phyloP scores from a whole-genome alignment of 2,797 vertebrate species.

The Thamnophis elegans region DNA sequence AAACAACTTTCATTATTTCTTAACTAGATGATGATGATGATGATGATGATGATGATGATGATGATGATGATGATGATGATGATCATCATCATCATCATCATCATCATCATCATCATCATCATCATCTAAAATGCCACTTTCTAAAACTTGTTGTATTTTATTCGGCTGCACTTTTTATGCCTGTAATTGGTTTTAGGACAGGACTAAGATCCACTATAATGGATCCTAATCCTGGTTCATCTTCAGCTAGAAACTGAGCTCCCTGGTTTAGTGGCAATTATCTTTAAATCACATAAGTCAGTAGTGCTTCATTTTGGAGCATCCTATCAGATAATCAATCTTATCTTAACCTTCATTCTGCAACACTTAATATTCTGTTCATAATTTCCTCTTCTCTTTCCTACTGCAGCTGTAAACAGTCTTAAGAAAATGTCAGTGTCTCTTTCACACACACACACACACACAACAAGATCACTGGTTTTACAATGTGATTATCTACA shows the following conservation, averaged over 20 bases:
- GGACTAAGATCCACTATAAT: not conserved
- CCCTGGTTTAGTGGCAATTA: not conserved
- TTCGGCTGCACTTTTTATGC: not conserved
- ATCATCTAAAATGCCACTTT: not conserved
- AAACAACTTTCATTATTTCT: not conserved
- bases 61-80: not conserved
- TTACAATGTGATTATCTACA: slow-evolving; percentile 42
- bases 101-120: too few relatives aligned
- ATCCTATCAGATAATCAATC: slow-evolving; percentile 38
- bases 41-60: too few relatives aligned
- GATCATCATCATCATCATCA: too few relatives aligned
- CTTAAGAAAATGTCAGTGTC: slow-evolving; percentile 18
- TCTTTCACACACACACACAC: slow-evolving; percentile 40
- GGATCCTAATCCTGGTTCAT: not conserved
- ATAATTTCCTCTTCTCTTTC: slow-evolving; percentile 34
- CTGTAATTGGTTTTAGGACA: not conserved
- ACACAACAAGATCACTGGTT: slow-evolving; percentile 28
- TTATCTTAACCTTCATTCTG: slow-evolving; percentile 41
- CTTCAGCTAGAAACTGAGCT: not conserved
- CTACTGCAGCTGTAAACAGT: slow-evolving; percentile 51
- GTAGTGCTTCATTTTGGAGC: slow-evolving; percentile 20
- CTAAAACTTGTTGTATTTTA: not conserved
- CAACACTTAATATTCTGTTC: slow-evolving; percentile 46
- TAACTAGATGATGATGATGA: not conserved
- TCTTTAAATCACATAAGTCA: not conserved